Conservation (phyloP, 1,140 invertebrate genomes). For the Conus betulinus region DNA sequence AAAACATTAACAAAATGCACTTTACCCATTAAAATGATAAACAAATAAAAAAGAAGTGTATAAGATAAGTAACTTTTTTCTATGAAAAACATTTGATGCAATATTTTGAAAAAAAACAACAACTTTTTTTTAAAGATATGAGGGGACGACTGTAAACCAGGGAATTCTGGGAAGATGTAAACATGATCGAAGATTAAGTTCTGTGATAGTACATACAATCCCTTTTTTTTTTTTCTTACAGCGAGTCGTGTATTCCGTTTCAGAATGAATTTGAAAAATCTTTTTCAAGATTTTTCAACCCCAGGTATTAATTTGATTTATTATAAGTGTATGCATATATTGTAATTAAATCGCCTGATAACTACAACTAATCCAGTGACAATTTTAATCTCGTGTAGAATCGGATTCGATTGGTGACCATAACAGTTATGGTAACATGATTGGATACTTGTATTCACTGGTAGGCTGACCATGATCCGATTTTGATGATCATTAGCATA, state of each 20-base stretch:
- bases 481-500: background rate
- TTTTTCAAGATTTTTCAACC: constrained; percentile 73
- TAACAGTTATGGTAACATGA: background rate
- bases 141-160: too few species aligned
- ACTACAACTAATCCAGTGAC: too few species aligned
- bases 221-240: background rate
- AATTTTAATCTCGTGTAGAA: too few species aligned
- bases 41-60: too few species aligned
- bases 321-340: background rate
- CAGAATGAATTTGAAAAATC: constrained; percentile 67
- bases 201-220: background rate
- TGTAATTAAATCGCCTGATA: background rate
- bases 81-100: too few species aligned
- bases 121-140: too few species aligned
- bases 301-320: constrained; percentile 56
- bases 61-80: too few species aligned
- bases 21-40: too few species aligned
- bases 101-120: too few species aligned
- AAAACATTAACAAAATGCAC: too few species aligned
- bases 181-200: constrained; percentile 3
- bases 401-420: background rate
- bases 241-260: background rate
- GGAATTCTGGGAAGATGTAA: constrained; percentile 26
- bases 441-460: background rate
- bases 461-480: background rate